phyloP scores from a whole-genome alignment of 2,888 invertebrate genomes.

The Caenorhabditis panamensis region DNA sequence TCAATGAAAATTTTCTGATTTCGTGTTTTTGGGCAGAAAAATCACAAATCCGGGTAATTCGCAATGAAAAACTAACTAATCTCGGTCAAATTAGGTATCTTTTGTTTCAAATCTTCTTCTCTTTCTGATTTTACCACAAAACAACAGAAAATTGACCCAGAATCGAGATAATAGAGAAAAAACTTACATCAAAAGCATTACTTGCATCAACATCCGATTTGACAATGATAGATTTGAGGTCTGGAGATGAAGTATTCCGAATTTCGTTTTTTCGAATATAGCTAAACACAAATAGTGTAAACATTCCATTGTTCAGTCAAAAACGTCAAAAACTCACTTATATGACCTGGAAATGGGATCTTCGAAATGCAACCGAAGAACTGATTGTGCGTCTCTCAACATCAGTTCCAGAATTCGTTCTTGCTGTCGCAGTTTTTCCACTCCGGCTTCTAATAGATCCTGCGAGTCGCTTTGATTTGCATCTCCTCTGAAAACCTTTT shows the following conservation, averaged over 20 bases:
- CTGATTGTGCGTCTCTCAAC: slow-evolving; percentile 19
- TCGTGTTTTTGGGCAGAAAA: too few relatives aligned
- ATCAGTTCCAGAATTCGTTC: slow-evolving; percentile 32
- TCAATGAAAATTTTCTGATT: too few relatives aligned
- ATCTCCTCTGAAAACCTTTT: slow-evolving; percentile 33
- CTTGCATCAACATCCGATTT: slow-evolving; percentile 30
- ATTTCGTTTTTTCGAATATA: slow-evolving; percentile 33
- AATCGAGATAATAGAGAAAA: not conserved
- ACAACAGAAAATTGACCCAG: not conserved
- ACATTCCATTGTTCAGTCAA: not conserved
- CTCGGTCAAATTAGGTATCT: too few relatives aligned
- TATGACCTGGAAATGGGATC: slow-evolving; percentile 41
- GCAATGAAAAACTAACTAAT: too few relatives aligned
- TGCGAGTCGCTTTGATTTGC: not conserved
- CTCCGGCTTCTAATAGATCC: slow-evolving; percentile 11
- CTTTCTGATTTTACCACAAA: too few relatives aligned
- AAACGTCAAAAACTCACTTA: slow-evolving; percentile 12
- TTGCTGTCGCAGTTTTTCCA: slow-evolving; percentile 35
- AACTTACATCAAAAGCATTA: slow-evolving; percentile 21
- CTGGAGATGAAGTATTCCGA: not conserved
- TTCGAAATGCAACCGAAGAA: slow-evolving; percentile 23
- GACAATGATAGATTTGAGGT: slow-evolving; percentile 35
- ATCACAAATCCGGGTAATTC: too few relatives aligned
- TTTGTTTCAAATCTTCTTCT: too few relatives aligned
- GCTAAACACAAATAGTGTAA: slow-evolving; percentile 1